phyloP scores from a whole-genome alignment of 2,888 invertebrate genomes.

The Trichopria drosophilae region DNA sequence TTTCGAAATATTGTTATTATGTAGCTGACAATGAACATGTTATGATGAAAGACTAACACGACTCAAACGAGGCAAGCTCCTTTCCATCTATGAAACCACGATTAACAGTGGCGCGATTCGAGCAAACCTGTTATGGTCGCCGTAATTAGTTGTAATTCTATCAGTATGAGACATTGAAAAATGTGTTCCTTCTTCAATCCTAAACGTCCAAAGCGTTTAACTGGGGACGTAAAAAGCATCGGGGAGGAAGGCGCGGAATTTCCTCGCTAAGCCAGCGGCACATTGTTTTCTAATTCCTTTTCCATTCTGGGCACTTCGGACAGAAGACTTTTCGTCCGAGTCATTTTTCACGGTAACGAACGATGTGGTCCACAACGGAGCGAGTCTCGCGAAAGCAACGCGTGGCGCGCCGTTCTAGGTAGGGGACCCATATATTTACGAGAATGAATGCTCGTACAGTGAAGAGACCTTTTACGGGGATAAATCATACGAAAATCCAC shows the following conservation, averaged over 20 bases:
- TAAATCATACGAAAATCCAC: slow-evolving; percentile 38
- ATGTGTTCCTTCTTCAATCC: no score
- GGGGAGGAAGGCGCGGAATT: slow-evolving; percentile 1
- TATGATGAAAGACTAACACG: no score
- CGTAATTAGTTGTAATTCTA: no score
- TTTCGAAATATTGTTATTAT: no score
- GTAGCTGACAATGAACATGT: no score
- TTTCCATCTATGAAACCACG: no score
- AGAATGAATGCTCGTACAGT: slow-evolving; percentile 31
- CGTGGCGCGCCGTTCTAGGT: background rate
- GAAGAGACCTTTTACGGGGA: slow-evolving; percentile 31
- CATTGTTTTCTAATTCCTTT: slow-evolving; percentile 35
- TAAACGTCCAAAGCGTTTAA: no score
- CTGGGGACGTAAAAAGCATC: slow-evolving; percentile 1
- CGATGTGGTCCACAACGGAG: slow-evolving; percentile 29
- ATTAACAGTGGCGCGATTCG: no score
- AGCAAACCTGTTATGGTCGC: no score
- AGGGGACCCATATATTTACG: slow-evolving; percentile 36
- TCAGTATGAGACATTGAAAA: no score
- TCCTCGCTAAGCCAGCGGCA: slow-evolving; percentile 11
- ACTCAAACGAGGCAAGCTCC: no score
- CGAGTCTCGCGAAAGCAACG: background rate
- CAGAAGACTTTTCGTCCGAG: slow-evolving; percentile 35
- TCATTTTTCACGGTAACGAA: slow-evolving; percentile 49
- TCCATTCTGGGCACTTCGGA: slow-evolving; percentile 4